These are phyloP conservation scores for Champsocephalus esox DNA, from an alignment of 2,797 vertebrate genomes.

Conservation along the genomic window DNA sequence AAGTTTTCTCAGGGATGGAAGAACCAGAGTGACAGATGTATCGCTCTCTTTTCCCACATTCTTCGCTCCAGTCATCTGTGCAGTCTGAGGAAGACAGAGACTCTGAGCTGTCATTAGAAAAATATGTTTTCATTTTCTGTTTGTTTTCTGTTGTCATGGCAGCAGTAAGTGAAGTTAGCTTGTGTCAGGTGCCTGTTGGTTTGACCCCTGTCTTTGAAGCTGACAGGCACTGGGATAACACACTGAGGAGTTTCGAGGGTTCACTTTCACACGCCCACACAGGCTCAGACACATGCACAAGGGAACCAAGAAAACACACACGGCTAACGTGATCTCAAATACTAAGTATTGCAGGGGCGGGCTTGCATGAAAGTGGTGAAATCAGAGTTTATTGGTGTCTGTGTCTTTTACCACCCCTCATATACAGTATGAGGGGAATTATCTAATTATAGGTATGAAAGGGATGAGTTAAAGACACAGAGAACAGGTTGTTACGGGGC, in stretches of 20 bases:
- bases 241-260: slow-evolving; percentile 59
- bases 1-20: slow-evolving; percentile 30
- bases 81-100: slow-evolving; percentile 38
- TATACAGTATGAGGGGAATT: not conserved
- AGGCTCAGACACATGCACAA: slow-evolving; percentile 31
- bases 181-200: slow-evolving; percentile 71
- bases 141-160: slow-evolving; percentile 78
- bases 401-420: slow-evolving; percentile 9
- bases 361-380: slow-evolving; percentile 32
- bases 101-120: slow-evolving; percentile 61
- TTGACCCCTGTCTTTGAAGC: slow-evolving; percentile 75
- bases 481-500: slow-evolving; percentile 2
- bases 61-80: slow-evolving; percentile 35
- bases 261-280: slow-evolving; percentile 66
- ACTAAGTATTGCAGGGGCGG: slow-evolving; percentile 11
- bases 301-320: slow-evolving; percentile 4
- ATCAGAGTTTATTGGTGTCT: slow-evolving; percentile 45
- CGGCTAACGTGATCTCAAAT: slow-evolving; percentile 19
- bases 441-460: not conserved
- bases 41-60: slow-evolving; percentile 35
- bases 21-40: slow-evolving; percentile 52
- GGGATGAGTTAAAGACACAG: not conserved
- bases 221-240: slow-evolving; percentile 60
- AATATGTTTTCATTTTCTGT: slow-evolving; percentile 68
- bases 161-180: slow-evolving; percentile 64